Conservation (phyloP, 2,113 vertebrate species). For the Muntiacus muntjak region DNA sequence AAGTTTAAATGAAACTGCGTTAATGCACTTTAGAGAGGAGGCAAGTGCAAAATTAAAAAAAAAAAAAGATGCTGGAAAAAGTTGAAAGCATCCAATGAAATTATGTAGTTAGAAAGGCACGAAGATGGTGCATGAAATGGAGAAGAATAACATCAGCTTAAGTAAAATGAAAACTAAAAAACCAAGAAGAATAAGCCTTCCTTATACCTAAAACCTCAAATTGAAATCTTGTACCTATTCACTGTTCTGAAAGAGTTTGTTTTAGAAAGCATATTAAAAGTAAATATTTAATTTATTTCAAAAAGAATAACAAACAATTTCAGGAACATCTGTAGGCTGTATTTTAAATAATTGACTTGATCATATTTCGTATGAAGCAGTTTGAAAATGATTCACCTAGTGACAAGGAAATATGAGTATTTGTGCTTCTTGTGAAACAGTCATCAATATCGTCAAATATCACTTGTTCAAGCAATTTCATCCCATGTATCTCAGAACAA, state of each 20-base stretch:
- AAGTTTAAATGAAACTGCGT: constrained; percentile 79
- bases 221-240: neutral
- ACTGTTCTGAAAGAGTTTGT: neutral
- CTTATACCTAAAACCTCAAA: neutral
- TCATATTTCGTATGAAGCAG: neutral
- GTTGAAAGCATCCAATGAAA: constrained; percentile 62
- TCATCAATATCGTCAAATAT: neutral
- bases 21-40: constrained; percentile 73
- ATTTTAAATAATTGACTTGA: constrained; percentile 13
- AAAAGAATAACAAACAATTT: neutral
- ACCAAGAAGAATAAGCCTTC: neutral
- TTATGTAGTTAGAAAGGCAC: constrained; percentile 63
- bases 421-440: neutral
- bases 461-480: neutral
- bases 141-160: neutral
- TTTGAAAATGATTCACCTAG: neutral
- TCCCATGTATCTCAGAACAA: neutral
- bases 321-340: neutral
- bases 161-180: neutral
- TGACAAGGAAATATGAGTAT: neutral
- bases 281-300: neutral
- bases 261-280: neutral
- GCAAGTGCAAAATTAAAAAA: constrained; percentile 71
- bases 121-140: constrained; percentile 36
- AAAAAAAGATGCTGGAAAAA: constrained; percentile 70